Evolutionary conservation across 1,140 invertebrate species (phyloP).

Genomic region (Aleiodes sp.): DNA sequence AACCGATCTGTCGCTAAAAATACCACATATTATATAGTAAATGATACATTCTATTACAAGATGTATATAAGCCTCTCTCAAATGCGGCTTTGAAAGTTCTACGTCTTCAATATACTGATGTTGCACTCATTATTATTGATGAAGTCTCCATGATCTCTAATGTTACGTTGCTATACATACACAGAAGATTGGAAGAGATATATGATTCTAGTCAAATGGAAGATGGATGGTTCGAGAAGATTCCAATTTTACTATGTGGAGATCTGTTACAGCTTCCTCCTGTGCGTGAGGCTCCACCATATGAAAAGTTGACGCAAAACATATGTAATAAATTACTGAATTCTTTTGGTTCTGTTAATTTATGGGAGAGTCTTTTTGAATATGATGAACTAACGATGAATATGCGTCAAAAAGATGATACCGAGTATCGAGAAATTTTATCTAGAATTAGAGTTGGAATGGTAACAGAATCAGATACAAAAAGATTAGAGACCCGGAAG

Average conservation of each 20-base stretch:
- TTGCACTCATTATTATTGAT: conserved; percentile 49
- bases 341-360: conserved; percentile 28
- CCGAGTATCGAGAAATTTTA: conserved; percentile 30
- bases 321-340: conserved; percentile 38
- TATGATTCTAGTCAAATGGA: background rate
- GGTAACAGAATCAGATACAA: conserved; percentile 21
- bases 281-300: conserved; percentile 27
- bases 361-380: conserved; percentile 35
- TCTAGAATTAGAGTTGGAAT: conserved; percentile 34
- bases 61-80: conserved; percentile 37
- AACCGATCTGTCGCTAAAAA: conserved; percentile 23
- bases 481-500: conserved; percentile 30
- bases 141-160: conserved; percentile 55
- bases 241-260: conserved; percentile 33
- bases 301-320: conserved; percentile 27
- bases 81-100: conserved; percentile 38
- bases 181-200: background rate
- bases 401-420: conserved; percentile 41
- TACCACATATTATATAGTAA: conserved; percentile 31
- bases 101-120: conserved; percentile 36
- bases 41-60: conserved; percentile 31
- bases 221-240: conserved; percentile 16
- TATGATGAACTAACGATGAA: conserved; percentile 42
- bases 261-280: conserved; percentile 32
- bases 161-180: conserved; percentile 21